phyloP scores from a whole-genome alignment of 2,888 invertebrate species.

The Epirrhoe tristata region DNA sequence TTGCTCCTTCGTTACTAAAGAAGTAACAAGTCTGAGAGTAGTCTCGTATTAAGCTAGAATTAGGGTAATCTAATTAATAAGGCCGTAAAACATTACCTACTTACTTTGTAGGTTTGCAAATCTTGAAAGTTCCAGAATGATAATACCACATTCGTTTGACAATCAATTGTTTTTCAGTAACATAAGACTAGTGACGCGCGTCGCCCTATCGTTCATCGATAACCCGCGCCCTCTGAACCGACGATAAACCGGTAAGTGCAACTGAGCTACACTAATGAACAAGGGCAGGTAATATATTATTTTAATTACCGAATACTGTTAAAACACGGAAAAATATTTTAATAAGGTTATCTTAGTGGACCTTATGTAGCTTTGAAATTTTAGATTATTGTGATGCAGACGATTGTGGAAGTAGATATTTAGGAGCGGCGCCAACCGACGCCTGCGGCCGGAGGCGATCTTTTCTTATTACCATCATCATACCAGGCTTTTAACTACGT shows the following conservation, averaged over 20 bases:
- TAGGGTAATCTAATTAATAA: too few species aligned
- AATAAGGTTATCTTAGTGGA: constrained; percentile 31
- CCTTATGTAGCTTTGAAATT: constrained; percentile 12
- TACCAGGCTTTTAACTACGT: too few species aligned
- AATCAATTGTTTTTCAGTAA: constrained; percentile 34
- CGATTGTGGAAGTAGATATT: not conserved
- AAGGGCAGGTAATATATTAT: constrained; percentile 22
- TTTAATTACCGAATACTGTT: constrained; percentile 20
- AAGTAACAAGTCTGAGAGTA: too few species aligned
- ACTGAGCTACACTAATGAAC: constrained; percentile 47
- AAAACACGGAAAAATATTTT: constrained; percentile 26
- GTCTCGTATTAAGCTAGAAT: too few species aligned
- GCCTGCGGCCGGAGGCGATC: not conserved
- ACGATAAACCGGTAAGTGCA: constrained; percentile 64
- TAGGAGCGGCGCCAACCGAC: not conserved
- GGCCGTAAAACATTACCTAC: too few species aligned
- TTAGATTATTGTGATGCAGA: not conserved
- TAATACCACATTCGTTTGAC: not conserved
- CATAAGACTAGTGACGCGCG: constrained; percentile 65
- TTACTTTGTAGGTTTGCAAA: not conserved
- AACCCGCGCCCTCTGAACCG: constrained; percentile 67
- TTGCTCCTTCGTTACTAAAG: too few species aligned
- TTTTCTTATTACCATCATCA: not conserved
- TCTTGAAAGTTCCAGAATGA: not conserved
- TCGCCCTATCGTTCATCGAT: constrained; percentile 63